These are phyloP conservation scores for Dryas iulia DNA, from an alignment of 1,140 invertebrate genomes.

Conservation along the genomic window DNA sequence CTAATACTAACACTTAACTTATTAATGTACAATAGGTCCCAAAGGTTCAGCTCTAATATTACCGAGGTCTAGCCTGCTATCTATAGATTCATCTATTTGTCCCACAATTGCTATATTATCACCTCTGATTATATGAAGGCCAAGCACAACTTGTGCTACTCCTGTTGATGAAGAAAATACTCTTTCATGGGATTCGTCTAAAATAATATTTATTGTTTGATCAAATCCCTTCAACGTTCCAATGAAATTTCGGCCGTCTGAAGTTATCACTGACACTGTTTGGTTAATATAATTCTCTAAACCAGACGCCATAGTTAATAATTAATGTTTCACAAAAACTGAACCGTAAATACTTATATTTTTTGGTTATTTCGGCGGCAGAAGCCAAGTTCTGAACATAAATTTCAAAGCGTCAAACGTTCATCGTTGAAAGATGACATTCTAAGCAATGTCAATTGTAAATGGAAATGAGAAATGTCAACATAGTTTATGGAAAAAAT, in stretches of 20 bases:
- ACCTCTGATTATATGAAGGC: slow-evolving; percentile 97
- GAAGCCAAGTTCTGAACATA: slow-evolving; percentile 9
- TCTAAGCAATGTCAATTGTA: slow-evolving; percentile 4
- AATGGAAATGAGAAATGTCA: too few species aligned
- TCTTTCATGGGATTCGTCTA: slow-evolving; percentile 98
- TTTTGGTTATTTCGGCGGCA: slow-evolving; percentile 12
- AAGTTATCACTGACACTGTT: slow-evolving; percentile 96
- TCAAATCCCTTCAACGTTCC: slow-evolving; percentile 93
- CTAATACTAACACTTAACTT: slow-evolving; percentile 4
- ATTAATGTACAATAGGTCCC: slow-evolving; percentile 90
- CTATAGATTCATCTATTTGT: slow-evolving; percentile 94
- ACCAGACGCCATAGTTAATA: slow-evolving; percentile 86
- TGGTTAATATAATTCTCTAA: slow-evolving; percentile 93
- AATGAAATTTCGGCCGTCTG: slow-evolving; percentile 97
- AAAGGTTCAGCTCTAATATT: slow-evolving; percentile 94
- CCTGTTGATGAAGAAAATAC: slow-evolving; percentile 96
- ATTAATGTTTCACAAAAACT: slow-evolving; percentile 1
- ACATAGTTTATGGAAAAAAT: too few species aligned
- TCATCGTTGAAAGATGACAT: neutral
- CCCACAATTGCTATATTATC: slow-evolving; percentile 98
- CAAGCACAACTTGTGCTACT: slow-evolving; percentile 97
- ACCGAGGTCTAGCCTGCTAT: slow-evolving; percentile 90
- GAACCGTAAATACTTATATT: neutral
- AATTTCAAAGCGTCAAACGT: neutral
- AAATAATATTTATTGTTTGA: slow-evolving; percentile 98